A percentile compares a stretch with the other conserved stretches of the same genome.
Conservation (phyloP, 2,113 vertebrate genomes). For the Lepus europaeus region DNA sequence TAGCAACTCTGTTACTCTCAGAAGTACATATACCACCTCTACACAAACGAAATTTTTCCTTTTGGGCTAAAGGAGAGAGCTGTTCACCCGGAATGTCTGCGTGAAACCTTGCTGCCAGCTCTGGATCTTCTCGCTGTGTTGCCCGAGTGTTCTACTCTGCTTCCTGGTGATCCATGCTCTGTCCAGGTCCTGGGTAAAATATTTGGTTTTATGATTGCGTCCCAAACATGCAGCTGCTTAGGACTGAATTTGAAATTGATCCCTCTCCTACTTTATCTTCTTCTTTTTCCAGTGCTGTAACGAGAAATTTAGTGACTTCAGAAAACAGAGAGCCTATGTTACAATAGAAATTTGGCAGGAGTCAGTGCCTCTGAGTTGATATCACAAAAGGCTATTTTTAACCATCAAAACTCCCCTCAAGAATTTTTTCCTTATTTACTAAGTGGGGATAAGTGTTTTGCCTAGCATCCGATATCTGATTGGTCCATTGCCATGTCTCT, state of each 20-base stretch:
- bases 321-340: conserved; percentile 40
- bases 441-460: no score
- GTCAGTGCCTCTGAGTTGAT: conserved; percentile 19
- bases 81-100: neutral
- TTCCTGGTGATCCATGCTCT: neutral
- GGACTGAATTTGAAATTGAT: conserved; percentile 24
- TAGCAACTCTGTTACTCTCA: conserved; percentile 61
- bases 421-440: neutral
- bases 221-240: conserved; percentile 53
- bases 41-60: neutral
- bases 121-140: neutral
- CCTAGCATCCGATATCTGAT: no score
- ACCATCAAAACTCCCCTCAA: neutral
- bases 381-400: neutral
- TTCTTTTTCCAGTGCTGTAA: conserved; percentile 39
- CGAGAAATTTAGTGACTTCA: conserved; percentile 41
- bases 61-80: neutral
- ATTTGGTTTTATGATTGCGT: conserved; percentile 35
- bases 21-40: neutral
- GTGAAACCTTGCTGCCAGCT: neutral
- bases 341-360: conserved; percentile 3
- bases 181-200: conserved; percentile 2
- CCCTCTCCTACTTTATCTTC: conserved; percentile 50
- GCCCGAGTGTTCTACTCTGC: neutral
- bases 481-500: no score